Evolutionary conservation across 92 coral and sea anemone species (phyloP).

Genomic region (Anthopleura xanthogrammica): DNA sequence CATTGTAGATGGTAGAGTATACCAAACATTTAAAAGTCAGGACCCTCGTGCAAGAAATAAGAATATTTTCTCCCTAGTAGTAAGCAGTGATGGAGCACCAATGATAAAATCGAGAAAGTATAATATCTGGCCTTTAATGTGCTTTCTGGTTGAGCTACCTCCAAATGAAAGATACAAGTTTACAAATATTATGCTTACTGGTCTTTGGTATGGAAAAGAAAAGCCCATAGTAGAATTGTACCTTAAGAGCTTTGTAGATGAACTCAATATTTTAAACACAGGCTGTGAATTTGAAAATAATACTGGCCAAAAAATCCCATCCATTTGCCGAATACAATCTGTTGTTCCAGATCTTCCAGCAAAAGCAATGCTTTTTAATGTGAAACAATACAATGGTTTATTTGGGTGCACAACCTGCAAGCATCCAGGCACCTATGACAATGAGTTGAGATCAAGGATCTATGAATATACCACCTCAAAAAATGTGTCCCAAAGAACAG

Average conservation of each 20-base stretch:
- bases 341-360: slow-evolving; percentile 36
- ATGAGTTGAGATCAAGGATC: slow-evolving; percentile 9
- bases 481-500: slow-evolving; percentile 15
- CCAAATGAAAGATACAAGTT: slow-evolving; percentile 42
- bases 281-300: slow-evolving; percentile 28
- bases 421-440: slow-evolving; percentile 22
- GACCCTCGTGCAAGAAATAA: background rate
- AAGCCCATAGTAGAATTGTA: slow-evolving; percentile 38
- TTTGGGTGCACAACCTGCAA: slow-evolving; percentile 45
- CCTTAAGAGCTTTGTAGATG: slow-evolving; percentile 19
- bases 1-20: background rate
- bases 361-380: slow-evolving; percentile 34
- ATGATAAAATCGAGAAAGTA: slow-evolving; percentile 38
- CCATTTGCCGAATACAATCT: slow-evolving; percentile 31
- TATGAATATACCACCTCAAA: background rate
- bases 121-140: slow-evolving; percentile 50
- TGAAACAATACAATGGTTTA: slow-evolving; percentile 29
- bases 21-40: no score
- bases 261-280: background rate
- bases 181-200: slow-evolving; percentile 23
- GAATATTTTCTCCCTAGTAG: slow-evolving; percentile 34
- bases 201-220: slow-evolving; percentile 40
- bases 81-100: slow-evolving; percentile 63
- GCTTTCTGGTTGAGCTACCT: slow-evolving; percentile 52
- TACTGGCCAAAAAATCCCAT: slow-evolving; percentile 8